Base-by-base conservation (phyloP, 2,888 invertebrate species). In the Pogonocherus hispidulus region DNA sequence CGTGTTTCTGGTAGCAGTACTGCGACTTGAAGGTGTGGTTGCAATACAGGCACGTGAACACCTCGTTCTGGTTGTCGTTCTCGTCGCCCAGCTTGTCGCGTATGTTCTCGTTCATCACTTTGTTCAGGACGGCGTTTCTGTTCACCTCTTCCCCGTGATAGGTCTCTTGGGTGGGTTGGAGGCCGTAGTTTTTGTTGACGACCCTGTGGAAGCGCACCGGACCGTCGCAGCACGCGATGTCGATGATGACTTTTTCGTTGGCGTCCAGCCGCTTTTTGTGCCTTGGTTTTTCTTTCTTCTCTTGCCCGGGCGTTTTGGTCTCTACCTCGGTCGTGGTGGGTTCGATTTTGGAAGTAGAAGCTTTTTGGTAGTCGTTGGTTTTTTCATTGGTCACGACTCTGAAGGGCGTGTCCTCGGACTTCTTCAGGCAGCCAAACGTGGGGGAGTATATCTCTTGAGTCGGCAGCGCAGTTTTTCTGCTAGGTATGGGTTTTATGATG, bases 211-310 rank as follows among this genome's bases (percentile, higher is more conserved):
- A 94, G 22, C 93, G 89, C 0, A 96, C 95, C 0, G 96, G 96
- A 0, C 96, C 96, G 84, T 96, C 96, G 84, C 96, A 96, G 71
- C 93, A 95, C 0, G 96, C 96, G n/a, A 96, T 90, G 84, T 96
- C 96, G 69, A 94, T 86, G 1, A 95, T 91, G 0, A 93, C 90
- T 81, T 89, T 90, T 27, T 85, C 83, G 72, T 80, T 77, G 37
- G 47, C 47, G 14, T 67, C 71, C 14, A 32, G 18, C 2, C 69
- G 67, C 67, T 74, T 75, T 55, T 70, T 72, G 16, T 69, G 71
- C 35, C 70, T 74, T 23, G 66, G 67, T 49, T 72, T 70, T 11
- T 73, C 76, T 73, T 77, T 75, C 57, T 75, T 69, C 55, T 66
- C 72, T 22, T 69, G 5, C 2, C 52, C 14, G 11, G 1, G 44